These are phyloP conservation scores for Bubo bubo DNA, from an alignment of 2,113 vertebrate species.

Conservation along the genomic window DNA sequence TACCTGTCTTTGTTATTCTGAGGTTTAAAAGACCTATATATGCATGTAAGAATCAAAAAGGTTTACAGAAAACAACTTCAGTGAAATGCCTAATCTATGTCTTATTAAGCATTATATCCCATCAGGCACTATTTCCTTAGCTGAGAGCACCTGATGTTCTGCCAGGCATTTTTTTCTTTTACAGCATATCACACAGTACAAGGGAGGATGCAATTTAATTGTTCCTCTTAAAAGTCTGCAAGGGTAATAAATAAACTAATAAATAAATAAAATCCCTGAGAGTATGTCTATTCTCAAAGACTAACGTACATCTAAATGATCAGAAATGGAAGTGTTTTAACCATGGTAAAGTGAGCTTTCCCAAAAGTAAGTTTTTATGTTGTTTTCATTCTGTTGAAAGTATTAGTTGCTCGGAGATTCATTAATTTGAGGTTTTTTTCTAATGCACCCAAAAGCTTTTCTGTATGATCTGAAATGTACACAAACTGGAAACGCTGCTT, in stretches of 20 bases:
- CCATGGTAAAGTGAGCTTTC: not conserved
- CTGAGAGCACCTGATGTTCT: not conserved
- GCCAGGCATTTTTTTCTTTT: not conserved
- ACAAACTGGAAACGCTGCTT: not conserved
- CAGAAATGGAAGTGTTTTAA: not conserved
- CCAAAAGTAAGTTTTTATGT: not conserved
- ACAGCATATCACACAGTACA: not conserved
- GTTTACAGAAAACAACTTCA: not conserved
- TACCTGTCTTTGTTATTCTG: not conserved
- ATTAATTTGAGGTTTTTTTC: not conserved
- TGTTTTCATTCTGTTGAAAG: not conserved
- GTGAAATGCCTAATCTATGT: not conserved
- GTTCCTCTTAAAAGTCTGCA: not conserved
- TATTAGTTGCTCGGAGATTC: not conserved
- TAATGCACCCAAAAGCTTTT: not conserved
- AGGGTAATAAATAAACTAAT: not conserved
- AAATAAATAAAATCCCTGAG: not conserved
- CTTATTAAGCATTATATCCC: not conserved
- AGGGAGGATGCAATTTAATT: not conserved
- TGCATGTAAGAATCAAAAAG: not conserved
- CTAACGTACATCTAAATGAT: not conserved
- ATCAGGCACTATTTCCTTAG: not conserved
- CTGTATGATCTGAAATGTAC: not conserved
- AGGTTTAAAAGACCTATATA: not conserved
- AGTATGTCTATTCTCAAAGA: not conserved